phyloP scores from a whole-genome alignment of 1,140 invertebrate genomes.

The Ostrea edulis region DNA sequence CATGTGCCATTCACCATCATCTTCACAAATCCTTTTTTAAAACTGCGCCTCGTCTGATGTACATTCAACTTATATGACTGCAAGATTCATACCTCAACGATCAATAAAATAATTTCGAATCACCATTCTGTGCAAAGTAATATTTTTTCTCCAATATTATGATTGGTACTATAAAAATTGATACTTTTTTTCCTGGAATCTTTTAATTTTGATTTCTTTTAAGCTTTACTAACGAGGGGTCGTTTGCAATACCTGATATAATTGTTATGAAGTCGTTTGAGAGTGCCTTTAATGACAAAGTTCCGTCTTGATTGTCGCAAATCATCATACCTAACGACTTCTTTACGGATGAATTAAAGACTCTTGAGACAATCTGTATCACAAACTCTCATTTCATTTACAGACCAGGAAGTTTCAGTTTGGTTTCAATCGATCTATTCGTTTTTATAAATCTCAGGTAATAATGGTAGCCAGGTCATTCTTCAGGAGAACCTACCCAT shows the following conservation, averaged over 20 bases:
- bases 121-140: neutral
- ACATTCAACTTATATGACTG: neutral
- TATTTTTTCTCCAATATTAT: neutral
- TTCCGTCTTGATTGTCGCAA: no score
- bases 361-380: no score
- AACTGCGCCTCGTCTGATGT: neutral
- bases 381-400: no score
- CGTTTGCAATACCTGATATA: neutral
- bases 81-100: neutral
- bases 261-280: no score
- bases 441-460: no score
- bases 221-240: neutral
- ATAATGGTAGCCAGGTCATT: no score
- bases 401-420: no score
- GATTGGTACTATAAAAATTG: neutral
- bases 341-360: no score
- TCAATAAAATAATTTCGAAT: neutral
- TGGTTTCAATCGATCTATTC: no score
- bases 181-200: neutral
- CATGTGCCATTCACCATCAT: constrained; percentile 9
- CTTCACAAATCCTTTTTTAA: neutral
- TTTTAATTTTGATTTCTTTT: neutral
- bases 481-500: no score
- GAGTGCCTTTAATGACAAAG: no score
- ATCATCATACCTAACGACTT: no score